Evolutionary conservation across 2,888 invertebrate species (phyloP).

Genomic region (Hemistola chrysoprasaria): DNA sequence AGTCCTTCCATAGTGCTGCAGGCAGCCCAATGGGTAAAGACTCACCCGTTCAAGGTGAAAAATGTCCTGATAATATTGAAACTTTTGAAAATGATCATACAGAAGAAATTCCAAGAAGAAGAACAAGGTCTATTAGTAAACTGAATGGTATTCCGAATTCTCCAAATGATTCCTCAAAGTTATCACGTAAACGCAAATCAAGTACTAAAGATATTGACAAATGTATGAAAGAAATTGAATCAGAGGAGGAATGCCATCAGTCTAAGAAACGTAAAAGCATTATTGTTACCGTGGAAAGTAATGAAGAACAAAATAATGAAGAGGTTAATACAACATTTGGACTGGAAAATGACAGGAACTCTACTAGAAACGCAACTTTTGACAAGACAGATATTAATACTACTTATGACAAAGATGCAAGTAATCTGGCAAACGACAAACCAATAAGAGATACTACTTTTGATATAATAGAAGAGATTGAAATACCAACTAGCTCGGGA

Average conservation of each 20-base stretch:
- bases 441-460: conserved; percentile 20
- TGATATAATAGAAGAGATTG: conserved; percentile 15
- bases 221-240: background rate
- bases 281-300: too few species aligned
- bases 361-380: conserved; percentile 20
- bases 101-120: background rate
- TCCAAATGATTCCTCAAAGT: too few species aligned
- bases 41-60: background rate
- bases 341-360: conserved; percentile 19
- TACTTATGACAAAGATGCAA: conserved; percentile 20
- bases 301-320: too few species aligned
- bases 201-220: conserved; percentile 1
- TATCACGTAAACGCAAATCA: conserved; percentile 10
- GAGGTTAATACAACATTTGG: conserved; percentile 16
- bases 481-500: background rate
- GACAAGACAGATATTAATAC: conserved; percentile 17
- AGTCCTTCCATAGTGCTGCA: conserved; percentile 68
- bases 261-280: too few species aligned
- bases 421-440: background rate
- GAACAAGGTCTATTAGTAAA: conserved; percentile 23
- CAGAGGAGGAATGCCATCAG: background rate
- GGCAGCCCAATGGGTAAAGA: conserved; percentile 48
- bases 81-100: too few species aligned
- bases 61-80: background rate
- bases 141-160: too few species aligned